Percentiles rank a stretch among this genome's conserved stretches.
Evolutionary conservation across 1,140 invertebrate species (phyloP).

Genomic region (Lepeophtheirus salmonis): DNA sequence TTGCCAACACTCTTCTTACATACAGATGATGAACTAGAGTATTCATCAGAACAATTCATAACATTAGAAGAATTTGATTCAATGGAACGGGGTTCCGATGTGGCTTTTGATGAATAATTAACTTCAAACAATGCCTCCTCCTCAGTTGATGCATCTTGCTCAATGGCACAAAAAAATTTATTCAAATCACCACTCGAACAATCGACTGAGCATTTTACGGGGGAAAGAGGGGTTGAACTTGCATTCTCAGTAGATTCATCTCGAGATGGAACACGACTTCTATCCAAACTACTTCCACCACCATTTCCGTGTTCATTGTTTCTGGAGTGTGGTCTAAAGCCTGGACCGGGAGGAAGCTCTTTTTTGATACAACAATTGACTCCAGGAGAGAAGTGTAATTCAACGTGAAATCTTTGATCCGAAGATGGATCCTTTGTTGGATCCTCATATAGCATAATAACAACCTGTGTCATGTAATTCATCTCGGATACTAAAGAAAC

Average conservation of each 20-base stretch:
- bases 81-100: background rate
- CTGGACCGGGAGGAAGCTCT: conserved; percentile 73
- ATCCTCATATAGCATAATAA: conserved; percentile 98
- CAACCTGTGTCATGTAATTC: conserved; percentile 86
- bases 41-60: background rate
- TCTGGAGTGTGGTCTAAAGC: conserved; percentile 71
- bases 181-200: background rate
- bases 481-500: conserved; percentile 89
- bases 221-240: background rate
- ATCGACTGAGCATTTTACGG: background rate
- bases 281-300: background rate
- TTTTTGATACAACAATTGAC: conserved; percentile 89
- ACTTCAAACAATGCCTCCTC: background rate
- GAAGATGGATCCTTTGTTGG: conserved; percentile 78
- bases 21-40: background rate
- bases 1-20: background rate
- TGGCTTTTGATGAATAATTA: background rate
- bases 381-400: conserved; percentile 91
- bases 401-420: conserved; percentile 72
- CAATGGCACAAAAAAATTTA: background rate
- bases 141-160: background rate
- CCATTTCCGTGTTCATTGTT: conserved; percentile 33
- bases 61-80: background rate
- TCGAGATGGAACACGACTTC: background rate
- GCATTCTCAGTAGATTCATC: background rate